phyloP scores from a whole-genome alignment of 2,113 vertebrate genomes.

The Galbula dea region DNA sequence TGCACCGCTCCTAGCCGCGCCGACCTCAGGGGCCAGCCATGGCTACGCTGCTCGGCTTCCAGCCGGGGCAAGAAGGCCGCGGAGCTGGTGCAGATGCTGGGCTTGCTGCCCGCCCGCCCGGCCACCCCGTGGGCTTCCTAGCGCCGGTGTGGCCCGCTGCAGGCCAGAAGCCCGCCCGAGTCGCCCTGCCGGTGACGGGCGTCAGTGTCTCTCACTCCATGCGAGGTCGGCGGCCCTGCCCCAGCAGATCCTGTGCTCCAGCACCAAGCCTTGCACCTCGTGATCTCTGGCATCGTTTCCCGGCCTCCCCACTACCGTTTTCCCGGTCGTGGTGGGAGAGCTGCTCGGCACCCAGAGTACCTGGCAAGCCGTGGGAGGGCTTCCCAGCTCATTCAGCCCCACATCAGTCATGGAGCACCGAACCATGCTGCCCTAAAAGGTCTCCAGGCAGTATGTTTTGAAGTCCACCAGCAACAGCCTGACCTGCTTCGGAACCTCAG shows the following conservation, averaged over 20 bases:
- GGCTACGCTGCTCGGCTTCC: too few relatives aligned
- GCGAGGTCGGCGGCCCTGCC: background rate
- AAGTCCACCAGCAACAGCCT: constrained; percentile 75
- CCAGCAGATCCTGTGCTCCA: background rate
- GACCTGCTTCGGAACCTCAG: constrained; percentile 75
- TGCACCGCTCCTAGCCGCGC: too few relatives aligned
- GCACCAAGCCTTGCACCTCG: background rate
- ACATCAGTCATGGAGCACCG: constrained; percentile 78
- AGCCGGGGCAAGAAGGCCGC: too few relatives aligned
- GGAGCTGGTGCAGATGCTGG: too few relatives aligned
- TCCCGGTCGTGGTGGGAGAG: background rate
- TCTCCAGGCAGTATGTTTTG: constrained; percentile 75
- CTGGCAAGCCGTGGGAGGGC: constrained; percentile 78
- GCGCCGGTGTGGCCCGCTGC: too few relatives aligned
- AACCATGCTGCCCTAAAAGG: constrained; percentile 80
- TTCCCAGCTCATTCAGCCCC: constrained; percentile 73
- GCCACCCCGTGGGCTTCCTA: too few relatives aligned
- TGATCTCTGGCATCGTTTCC: background rate
- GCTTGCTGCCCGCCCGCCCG: too few relatives aligned
- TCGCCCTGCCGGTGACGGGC: too few relatives aligned
- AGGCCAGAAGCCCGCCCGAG: too few relatives aligned
- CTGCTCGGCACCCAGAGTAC: background rate
- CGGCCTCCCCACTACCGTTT: too few relatives aligned
- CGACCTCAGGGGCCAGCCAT: too few relatives aligned
- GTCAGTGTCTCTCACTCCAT: too few relatives aligned